phyloP scores from a whole-genome alignment of 2,888 invertebrate species.

The Antheraea assamensis region DNA sequence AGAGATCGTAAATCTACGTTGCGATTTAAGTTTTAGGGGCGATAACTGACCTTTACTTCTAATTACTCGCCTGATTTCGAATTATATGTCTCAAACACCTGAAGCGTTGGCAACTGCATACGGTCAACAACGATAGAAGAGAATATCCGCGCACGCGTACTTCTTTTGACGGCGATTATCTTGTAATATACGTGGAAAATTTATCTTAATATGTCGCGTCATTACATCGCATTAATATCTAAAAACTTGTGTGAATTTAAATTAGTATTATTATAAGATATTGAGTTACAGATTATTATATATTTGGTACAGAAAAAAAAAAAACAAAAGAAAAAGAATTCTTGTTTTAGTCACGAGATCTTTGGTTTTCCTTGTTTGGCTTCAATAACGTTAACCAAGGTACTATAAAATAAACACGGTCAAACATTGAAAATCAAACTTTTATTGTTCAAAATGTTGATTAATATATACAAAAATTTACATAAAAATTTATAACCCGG shows the following conservation, averaged over 20 bases:
- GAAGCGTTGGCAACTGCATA: background rate
- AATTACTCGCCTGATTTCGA: no score
- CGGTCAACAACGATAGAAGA: background rate
- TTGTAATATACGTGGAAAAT: background rate
- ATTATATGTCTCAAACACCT: no score
- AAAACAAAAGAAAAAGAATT: background rate
- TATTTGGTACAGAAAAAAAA: background rate
- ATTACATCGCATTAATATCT: background rate
- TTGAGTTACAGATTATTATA: background rate
- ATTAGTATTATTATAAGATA: background rate
- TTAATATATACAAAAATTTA: background rate
- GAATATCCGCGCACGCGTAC: background rate
- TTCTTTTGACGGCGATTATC: background rate
- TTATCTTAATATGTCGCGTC: background rate
- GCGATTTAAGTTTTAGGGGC: no score
- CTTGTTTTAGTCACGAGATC: background rate
- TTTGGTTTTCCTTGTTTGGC: background rate
- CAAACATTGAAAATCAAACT: background rate
- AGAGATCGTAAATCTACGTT: no score
- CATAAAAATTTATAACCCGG: background rate
- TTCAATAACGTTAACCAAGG: background rate
- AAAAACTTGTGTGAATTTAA: constrained; percentile 7
- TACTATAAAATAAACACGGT: background rate
- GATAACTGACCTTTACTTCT: no score
- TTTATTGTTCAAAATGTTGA: background rate